phyloP scores from a whole-genome alignment of 2,113 vertebrate genomes.

The Aramus guarauna region DNA sequence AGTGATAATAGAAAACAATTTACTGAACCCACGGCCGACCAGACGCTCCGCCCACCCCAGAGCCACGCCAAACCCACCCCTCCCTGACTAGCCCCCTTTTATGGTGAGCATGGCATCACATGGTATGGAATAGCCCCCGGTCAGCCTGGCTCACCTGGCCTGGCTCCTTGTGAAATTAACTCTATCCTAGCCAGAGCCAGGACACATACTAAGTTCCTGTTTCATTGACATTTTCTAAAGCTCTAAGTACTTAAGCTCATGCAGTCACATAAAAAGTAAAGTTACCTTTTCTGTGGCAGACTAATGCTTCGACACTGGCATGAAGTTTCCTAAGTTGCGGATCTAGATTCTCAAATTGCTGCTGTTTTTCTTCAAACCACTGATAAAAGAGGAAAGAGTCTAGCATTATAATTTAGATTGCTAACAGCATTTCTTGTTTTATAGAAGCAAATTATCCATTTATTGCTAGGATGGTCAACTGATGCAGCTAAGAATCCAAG shows the following conservation, averaged over 20 bases:
- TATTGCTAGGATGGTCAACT: constrained; percentile 62
- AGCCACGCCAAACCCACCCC: too few relatives aligned
- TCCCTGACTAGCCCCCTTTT: too few relatives aligned
- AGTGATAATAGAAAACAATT: too few relatives aligned
- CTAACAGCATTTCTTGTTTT: constrained; percentile 52
- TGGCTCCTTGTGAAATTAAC: too few relatives aligned
- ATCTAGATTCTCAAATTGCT: constrained; percentile 94
- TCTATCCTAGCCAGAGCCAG: too few relatives aligned
- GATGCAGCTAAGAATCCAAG: constrained; percentile 60
- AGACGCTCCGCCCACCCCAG: too few relatives aligned
- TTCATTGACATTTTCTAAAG: background rate
- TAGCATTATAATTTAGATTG: constrained; percentile 67
- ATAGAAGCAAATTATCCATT: constrained; percentile 67
- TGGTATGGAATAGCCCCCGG: too few relatives aligned
- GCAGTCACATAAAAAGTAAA: background rate
- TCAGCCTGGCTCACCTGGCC: too few relatives aligned
- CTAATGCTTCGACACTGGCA: constrained; percentile 85
- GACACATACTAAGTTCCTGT: background rate
- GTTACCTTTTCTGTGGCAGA: constrained; percentile 91
- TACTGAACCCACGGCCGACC: too few relatives aligned
- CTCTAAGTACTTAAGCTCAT: background rate
- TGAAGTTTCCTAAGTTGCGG: constrained; percentile 92
- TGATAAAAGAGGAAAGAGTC: constrained; percentile 69
- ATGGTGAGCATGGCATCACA: too few relatives aligned
- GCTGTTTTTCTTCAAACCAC: constrained; percentile 97